These are phyloP conservation scores for Sternotherus odoratus DNA, from an alignment of 2,797 vertebrate species.

Conservation along the genomic window DNA sequence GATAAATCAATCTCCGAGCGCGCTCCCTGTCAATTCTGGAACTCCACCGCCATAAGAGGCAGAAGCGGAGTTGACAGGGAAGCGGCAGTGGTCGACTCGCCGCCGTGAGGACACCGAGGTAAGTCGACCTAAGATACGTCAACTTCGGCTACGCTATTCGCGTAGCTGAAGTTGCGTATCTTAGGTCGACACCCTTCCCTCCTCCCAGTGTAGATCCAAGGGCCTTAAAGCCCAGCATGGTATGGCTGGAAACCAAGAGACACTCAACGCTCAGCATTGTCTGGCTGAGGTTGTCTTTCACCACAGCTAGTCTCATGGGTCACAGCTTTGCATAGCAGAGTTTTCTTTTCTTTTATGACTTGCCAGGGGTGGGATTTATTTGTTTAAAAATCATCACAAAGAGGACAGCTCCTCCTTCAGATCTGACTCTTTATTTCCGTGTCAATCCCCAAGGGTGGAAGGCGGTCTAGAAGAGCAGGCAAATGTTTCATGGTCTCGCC, in stretches of 20 bases:
- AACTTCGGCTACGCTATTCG: too few relatives aligned
- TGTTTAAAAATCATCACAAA: not conserved
- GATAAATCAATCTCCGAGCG: too few relatives aligned
- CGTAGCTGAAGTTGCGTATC: too few relatives aligned
- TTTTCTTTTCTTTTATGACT: not conserved
- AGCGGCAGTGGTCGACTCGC: too few relatives aligned
- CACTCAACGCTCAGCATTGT: not conserved
- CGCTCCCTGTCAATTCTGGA: too few relatives aligned
- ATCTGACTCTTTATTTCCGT: not conserved
- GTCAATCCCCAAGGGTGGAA: not conserved
- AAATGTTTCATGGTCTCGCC: not conserved
- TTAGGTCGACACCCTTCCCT: not conserved
- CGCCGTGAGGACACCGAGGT: too few relatives aligned
- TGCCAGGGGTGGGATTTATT: not conserved
- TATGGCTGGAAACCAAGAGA: not conserved
- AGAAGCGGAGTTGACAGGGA: too few relatives aligned
- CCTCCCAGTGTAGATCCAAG: not conserved
- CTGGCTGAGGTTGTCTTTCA: not conserved
- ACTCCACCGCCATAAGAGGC: too few relatives aligned
- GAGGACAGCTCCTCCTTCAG: not conserved
- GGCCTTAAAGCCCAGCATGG: not conserved
- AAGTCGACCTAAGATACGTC: too few relatives aligned
- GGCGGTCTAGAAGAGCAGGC: not conserved
- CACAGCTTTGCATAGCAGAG: not conserved
- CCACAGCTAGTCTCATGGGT: not conserved